Evolutionary conservation across 2,888 invertebrate species (phyloP).

Genomic region (Priocnemis perturbator): DNA sequence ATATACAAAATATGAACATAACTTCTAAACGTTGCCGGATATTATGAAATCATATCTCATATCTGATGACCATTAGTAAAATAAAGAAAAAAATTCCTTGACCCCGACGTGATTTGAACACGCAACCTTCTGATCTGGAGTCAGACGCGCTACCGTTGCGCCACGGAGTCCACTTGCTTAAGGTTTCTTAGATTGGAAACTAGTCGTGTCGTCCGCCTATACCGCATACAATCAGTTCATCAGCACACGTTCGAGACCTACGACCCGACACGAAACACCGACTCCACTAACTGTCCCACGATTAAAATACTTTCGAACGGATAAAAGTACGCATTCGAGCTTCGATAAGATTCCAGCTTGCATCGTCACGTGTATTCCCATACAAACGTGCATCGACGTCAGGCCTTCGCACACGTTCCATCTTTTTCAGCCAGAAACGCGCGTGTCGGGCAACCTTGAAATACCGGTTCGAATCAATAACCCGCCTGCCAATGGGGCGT

Average conservation of each 20-base stretch:
- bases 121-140: conserved; percentile 99
- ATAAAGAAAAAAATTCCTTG: conserved; percentile 71
- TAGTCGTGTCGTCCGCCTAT: background rate
- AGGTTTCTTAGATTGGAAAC: background rate
- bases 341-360: no score
- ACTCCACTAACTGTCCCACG: no score
- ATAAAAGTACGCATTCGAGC: no score
- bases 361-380: no score
- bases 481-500: conserved; percentile 61
- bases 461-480: conserved; percentile 2
- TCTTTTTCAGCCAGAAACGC: no score
- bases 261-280: no score
- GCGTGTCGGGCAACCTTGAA: background rate
- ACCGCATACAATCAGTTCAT: no score
- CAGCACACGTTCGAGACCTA: no score
- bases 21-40: background rate
- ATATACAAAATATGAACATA: no score
- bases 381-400: no score
- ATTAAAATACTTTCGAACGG: no score
- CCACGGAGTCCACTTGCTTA: conserved; percentile 84
- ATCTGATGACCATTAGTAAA: background rate
- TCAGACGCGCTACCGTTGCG: conserved; percentile 99
- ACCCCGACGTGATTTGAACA: conserved; percentile 97
- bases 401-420: no score
- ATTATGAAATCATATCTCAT: background rate